phyloP scores from a whole-genome alignment of 92 coral and sea anemone species.

The Bergia sp. region DNA sequence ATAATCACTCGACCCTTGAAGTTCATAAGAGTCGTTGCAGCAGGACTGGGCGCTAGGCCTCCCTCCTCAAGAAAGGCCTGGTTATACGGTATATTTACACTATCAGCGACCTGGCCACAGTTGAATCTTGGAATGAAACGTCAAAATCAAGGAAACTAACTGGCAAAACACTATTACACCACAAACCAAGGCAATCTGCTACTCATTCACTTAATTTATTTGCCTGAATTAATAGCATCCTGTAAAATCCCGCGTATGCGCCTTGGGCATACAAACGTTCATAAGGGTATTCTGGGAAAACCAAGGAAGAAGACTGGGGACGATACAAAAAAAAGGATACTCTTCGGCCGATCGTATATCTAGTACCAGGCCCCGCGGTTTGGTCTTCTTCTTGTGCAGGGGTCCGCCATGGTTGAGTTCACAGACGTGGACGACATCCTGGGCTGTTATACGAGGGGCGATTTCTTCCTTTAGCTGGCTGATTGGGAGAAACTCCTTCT shows the following conservation, averaged over 20 bases:
- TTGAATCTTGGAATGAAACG: constrained; percentile 58
- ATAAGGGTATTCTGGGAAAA: too few species aligned
- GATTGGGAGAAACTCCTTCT: constrained; percentile 85
- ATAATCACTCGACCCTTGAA: constrained; percentile 88
- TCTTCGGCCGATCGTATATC: constrained; percentile 94
- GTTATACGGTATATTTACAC: constrained; percentile 91
- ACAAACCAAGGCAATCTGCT: neutral
- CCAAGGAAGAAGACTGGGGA: neutral
- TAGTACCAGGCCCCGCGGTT: constrained; percentile 84
- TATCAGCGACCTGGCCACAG: constrained; percentile 86
- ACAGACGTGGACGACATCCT: constrained; percentile 81
- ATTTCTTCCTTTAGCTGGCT: constrained; percentile 82
- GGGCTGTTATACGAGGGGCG: constrained; percentile 87
- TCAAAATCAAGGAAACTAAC: constrained; percentile 20
- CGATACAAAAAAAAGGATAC: constrained; percentile 74
- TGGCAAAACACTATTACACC: neutral
- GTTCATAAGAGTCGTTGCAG: constrained; percentile 64
- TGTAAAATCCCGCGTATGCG: too few species aligned
- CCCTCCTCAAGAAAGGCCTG: constrained; percentile 95
- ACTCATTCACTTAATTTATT: neutral
- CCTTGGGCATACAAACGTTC: too few species aligned
- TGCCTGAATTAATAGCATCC: neutral
- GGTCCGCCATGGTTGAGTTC: constrained; percentile 65
- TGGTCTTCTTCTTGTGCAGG: constrained; percentile 68
- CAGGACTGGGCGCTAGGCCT: constrained; percentile 81